Evolutionary conservation across 2,797 vertebrate species (phyloP).

Genomic region (Chloroceryle inda): DNA sequence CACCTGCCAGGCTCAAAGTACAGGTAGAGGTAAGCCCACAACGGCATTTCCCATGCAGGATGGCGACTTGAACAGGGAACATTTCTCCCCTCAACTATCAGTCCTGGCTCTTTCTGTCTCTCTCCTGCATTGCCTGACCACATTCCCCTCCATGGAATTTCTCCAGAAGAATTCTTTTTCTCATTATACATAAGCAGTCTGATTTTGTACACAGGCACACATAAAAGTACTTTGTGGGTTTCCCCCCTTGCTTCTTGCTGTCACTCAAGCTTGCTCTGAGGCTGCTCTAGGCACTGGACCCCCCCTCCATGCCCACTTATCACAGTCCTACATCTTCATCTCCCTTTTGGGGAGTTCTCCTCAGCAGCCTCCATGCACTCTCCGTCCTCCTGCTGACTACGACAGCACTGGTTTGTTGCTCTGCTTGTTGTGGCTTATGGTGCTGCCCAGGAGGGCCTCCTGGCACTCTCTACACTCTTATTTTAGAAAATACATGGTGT

Average conservation of each 20-base stretch:
- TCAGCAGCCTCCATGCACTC: not conserved
- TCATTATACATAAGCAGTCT: not conserved
- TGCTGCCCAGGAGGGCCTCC: not conserved
- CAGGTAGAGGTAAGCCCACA: not conserved
- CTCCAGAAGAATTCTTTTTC: not conserved
- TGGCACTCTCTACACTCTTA: not conserved
- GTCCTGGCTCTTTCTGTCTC: not conserved
- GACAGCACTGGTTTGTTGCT: not conserved
- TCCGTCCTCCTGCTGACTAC: not conserved
- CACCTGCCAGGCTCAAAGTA: not conserved
- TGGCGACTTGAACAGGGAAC: fast-evolving
- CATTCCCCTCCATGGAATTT: not conserved
- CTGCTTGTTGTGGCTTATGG: not conserved
- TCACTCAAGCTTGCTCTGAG: not conserved
- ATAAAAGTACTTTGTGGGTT: not conserved
- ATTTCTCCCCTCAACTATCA: not conserved
- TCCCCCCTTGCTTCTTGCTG: not conserved
- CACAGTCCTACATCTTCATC: not conserved
- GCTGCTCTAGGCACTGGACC: not conserved
- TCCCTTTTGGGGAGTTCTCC: not conserved
- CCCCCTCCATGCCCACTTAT: no score
- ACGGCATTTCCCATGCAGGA: not conserved
- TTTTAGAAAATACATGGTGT: not conserved
- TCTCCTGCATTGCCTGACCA: not conserved
- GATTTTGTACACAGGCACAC: fast-evolving